These are phyloP conservation scores for Melinaea marsaeus DNA, from an alignment of 2,888 invertebrate genomes.

Conservation along the genomic window DNA sequence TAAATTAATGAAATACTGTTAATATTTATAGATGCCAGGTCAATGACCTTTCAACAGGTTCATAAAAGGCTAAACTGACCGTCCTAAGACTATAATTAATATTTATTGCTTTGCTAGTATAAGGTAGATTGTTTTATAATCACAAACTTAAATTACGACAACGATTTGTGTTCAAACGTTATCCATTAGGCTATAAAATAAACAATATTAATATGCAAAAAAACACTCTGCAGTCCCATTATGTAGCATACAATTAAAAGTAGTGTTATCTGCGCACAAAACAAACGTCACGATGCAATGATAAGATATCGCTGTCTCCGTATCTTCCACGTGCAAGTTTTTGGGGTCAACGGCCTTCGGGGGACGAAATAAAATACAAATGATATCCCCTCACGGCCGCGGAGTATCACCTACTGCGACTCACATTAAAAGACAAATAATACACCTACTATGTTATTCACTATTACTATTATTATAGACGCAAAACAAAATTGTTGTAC, in stretches of 20 bases:
- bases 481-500: slow-evolving; percentile 14
- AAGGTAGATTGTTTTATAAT: slow-evolving; percentile 20
- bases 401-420: too few relatives aligned
- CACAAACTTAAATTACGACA: slow-evolving; percentile 2
- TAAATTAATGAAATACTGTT: background rate
- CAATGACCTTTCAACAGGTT: background rate
- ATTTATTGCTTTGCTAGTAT: slow-evolving; percentile 19
- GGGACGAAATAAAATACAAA: too few relatives aligned
- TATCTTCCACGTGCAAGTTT: too few relatives aligned
- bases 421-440: too few relatives aligned
- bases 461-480: background rate
- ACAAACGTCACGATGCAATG: background rate
- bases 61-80: background rate
- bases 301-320: too few relatives aligned
- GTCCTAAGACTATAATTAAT: background rate
- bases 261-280: background rate
- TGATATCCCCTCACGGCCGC: too few relatives aligned
- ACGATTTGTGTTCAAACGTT: background rate
- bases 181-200: background rate
- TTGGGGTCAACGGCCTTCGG: too few relatives aligned
- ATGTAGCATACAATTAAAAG: background rate
- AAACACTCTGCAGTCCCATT: background rate
- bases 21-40: background rate
- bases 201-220: background rate
- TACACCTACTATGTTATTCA: too few relatives aligned